These are phyloP conservation scores for Eutrigla gurnardus DNA, from an alignment of 2,797 vertebrate species.

Conservation along the genomic window DNA sequence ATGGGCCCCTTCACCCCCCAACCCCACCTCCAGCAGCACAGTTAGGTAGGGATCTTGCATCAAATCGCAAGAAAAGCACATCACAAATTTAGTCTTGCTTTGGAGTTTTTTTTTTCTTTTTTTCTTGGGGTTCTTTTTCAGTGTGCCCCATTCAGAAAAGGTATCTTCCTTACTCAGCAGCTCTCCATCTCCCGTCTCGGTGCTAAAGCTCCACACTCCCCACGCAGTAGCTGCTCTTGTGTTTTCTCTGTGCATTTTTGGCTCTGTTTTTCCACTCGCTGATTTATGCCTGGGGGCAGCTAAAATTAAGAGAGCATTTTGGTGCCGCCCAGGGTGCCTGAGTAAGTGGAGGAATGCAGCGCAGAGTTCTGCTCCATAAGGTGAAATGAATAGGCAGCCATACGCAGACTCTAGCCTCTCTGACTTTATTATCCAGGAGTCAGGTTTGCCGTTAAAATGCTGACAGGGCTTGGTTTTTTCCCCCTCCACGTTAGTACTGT, in stretches of 20 bases:
- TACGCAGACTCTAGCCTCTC: conserved; percentile 68
- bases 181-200: conserved; percentile 40
- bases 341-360: conserved; percentile 80
- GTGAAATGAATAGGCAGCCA: conserved; percentile 81
- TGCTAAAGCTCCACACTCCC: conserved; percentile 66
- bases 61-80: conserved; percentile 46
- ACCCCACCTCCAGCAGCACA: conserved; percentile 34
- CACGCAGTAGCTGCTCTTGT: conserved; percentile 65
- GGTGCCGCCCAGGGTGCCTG: conserved; percentile 84
- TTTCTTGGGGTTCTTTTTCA: conserved; percentile 8
- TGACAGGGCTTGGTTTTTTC: conserved; percentile 37
- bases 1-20: conserved; percentile 53
- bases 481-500: conserved; percentile 13
- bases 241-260: conserved; percentile 85
- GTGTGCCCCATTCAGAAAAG: conserved; percentile 52
- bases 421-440: conserved; percentile 63
- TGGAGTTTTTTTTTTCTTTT: conserved; percentile 10
- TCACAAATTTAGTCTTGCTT: conserved; percentile 25
- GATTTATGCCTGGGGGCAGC: conserved; percentile 85
- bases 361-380: conserved; percentile 81
- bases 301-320: conserved; percentile 85
- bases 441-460: conserved; percentile 57
- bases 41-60: conserved; percentile 30
- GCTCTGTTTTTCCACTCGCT: conserved; percentile 85
- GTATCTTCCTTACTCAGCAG: conserved; percentile 45